phyloP scores from a whole-genome alignment of 37 sponge, comb jelly and placozoan species.

The Oopsacas minuta region DNA sequence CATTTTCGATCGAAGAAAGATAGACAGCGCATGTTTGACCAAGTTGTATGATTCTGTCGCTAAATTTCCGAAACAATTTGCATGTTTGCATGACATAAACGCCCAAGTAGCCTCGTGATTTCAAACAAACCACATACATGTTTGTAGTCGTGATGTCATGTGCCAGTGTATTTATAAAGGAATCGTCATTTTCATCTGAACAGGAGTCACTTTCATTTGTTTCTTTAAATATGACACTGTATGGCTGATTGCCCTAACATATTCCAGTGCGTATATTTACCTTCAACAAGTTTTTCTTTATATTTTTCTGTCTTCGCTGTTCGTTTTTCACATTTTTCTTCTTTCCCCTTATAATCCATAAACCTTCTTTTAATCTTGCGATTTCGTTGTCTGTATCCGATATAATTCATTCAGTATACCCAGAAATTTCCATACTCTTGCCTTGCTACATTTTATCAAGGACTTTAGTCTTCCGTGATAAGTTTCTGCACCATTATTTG shows the following conservation, averaged over 20 bases:
- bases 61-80: constrained; percentile 16
- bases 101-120: constrained; percentile 2
- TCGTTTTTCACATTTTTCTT: constrained; percentile 17
- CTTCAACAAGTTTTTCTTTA: constrained; percentile 17
- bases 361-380: constrained; percentile 19
- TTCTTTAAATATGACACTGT: neutral
- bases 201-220: constrained; percentile 17
- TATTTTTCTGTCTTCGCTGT: constrained; percentile 9
- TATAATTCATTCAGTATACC: constrained; percentile 14
- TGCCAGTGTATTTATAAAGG: neutral
- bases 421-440: constrained; percentile 17
- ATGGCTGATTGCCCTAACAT: constrained; percentile 9
- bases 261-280: constrained; percentile 17
- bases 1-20: constrained; percentile 3
- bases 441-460: constrained; percentile 14
- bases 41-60: constrained; percentile 9
- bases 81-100: constrained; percentile 15
- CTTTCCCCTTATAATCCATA: constrained; percentile 15
- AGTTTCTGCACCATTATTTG: constrained; percentile 17
- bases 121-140: constrained; percentile 1
- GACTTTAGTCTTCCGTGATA: constrained; percentile 19
- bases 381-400: constrained; percentile 3
- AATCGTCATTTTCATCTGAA: constrained; percentile 12
- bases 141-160: constrained; percentile 13
- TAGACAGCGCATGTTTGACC: constrained; percentile 18